Base-by-base conservation (phyloP, 2,888 invertebrate species). In the Cataglyphis altisquamis region DNA sequence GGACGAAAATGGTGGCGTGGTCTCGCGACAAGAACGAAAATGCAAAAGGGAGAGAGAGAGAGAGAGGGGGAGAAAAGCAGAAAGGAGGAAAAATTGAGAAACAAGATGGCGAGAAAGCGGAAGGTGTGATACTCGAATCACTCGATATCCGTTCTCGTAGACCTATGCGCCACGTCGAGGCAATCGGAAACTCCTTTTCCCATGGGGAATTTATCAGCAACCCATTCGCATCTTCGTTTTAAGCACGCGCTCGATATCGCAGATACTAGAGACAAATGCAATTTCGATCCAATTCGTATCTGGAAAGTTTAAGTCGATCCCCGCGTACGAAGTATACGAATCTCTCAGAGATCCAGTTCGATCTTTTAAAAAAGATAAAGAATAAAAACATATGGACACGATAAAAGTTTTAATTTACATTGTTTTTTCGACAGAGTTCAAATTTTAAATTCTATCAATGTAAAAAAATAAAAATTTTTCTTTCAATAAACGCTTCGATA, bases 151-250 rank as follows among this genome's bases (percentile, higher is more conserved):
- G 77, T 82, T 81, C 85, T 85, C 84, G 83, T 86, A 86, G 86
- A 90, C 89, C 91, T 90, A 89, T 88, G 89, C 90, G 91, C 89
- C 88, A 86, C 86, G 90, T 90, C 90, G 89, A 89, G 87, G 87
- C 88, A 89, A 90, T 85, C 86, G 83, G 84, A 60, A 82, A 15
- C 70, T 77, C 64, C 72, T 68, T 55, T 60, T 73, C 82, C 78
- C 63, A 82, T 10, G 82, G 83, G 87, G 70, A 82, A 85, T 88
- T 89, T 86, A 87, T 87, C 86, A 85, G 60, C 25, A 55, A 68
- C 21, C 41, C 41, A 68, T 68, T 77, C 55, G 60, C 36, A 52
- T 41, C 64, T 74, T 64, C 32, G n/a, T 64, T 41, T 25, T 64
- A 64, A 48, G 32, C 62, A 36, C 15, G 32, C n/a, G 45, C 21